Evolutionary conservation across 1,140 invertebrate species (phyloP).

Genomic region (Tachypleus tridentatus): DNA sequence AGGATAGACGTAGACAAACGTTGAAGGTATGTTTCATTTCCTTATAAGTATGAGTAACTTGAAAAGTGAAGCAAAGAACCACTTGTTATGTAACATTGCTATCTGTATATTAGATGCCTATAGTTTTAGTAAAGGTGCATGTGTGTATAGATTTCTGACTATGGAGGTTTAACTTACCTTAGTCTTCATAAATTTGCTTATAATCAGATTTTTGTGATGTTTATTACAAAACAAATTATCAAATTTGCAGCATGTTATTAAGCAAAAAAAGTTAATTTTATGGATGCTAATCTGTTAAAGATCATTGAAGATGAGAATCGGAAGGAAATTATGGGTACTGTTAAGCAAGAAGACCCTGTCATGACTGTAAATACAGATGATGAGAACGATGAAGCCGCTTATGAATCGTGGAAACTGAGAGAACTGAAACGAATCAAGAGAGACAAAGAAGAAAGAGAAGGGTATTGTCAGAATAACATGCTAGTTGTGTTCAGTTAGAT

Average conservation of each 20-base stretch:
- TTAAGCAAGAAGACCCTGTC: constrained; percentile 38
- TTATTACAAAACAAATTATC: too few species aligned
- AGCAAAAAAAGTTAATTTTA: background rate
- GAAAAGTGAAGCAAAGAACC: too few species aligned
- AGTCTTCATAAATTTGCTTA: too few species aligned
- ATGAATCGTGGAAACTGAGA: constrained; percentile 93
- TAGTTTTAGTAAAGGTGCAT: too few species aligned
- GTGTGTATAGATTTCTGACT: too few species aligned
- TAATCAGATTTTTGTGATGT: too few species aligned
- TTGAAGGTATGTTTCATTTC: constrained; percentile 44
- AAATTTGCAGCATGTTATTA: background rate
- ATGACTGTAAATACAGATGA: constrained; percentile 78
- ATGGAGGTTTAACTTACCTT: too few species aligned
- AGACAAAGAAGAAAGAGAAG: constrained; percentile 85
- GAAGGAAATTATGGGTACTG: constrained; percentile 47
- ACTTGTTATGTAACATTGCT: too few species aligned
- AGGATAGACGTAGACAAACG: constrained; percentile 69
- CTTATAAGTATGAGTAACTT: too few species aligned
- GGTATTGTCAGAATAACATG: constrained; percentile 1
- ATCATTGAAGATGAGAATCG: constrained; percentile 81
- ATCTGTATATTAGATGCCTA: too few species aligned
- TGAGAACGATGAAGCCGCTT: constrained; percentile 95
- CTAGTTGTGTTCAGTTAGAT: too few species aligned
- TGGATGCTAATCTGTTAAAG: constrained; percentile 29
- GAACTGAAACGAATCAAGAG: constrained; percentile 93